Conservation (phyloP, 35 echinoderm and acorn worm genomes). For the Holothuria glaberrima region DNA sequence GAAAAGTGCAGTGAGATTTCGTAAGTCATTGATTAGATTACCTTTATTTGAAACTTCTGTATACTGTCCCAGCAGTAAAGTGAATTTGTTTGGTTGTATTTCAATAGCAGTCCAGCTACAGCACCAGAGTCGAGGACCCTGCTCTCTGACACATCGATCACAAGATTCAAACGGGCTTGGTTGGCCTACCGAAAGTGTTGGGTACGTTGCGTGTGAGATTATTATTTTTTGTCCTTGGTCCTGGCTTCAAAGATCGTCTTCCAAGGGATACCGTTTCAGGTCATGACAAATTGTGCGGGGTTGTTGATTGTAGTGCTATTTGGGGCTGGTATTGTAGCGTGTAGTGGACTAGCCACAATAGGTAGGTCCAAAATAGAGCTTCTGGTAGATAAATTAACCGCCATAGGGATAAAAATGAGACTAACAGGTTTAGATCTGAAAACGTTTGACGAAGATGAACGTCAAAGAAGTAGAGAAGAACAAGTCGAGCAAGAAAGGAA, state of each 20-base stretch:
- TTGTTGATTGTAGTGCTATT: too few relatives aligned
- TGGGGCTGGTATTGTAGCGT: too few relatives aligned
- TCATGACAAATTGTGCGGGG: too few relatives aligned
- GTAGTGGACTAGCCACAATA: background rate
- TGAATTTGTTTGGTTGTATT: conserved; percentile 20
- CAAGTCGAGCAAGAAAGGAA: background rate
- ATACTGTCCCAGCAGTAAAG: conserved; percentile 10
- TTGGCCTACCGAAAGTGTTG: background rate
- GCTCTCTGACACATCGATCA: conserved; percentile 27
- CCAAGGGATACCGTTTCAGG: too few relatives aligned
- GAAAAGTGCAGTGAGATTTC: too few relatives aligned
- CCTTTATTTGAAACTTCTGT: background rate
- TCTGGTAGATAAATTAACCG: background rate
- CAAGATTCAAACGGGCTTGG: background rate
- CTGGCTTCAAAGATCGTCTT: too few relatives aligned
- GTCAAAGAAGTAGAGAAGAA: background rate
- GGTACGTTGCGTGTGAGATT: background rate
- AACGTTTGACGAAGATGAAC: background rate
- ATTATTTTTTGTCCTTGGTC: too few relatives aligned
- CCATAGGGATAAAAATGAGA: background rate
- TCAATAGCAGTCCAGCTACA: conserved; percentile 2
- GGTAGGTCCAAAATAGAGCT: background rate
- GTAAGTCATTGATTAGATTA: too few relatives aligned
- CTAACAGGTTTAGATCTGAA: background rate
- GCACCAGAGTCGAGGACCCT: background rate